Base-by-base conservation (phyloP, 92 coral and sea anemone genomes). In the Phenganax marumi region DNA sequence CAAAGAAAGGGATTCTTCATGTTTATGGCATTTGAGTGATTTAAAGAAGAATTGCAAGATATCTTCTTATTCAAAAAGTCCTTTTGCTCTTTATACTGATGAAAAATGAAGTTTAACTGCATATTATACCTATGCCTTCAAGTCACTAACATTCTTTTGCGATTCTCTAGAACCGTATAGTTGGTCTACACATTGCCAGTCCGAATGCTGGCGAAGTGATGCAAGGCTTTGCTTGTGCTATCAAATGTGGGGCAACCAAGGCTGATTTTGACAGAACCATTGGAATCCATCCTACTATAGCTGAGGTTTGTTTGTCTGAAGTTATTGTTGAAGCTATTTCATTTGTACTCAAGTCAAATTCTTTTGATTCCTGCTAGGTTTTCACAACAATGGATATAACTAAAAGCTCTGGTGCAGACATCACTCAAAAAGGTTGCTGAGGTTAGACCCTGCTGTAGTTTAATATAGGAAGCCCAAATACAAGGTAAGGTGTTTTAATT, bases 121-220 rank as follows among this genome's bases (percentile, higher is more conserved):
- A n/a, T n/a, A n/a, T n/a, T n/a, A n/a, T n/a, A n/a, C 5, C 43
- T 33, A 5, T 33, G 43, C 43, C 43, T 5, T 33, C 5, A 5
- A 33, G 43, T 0, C 43, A 33, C 43, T 33, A 33, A 5, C 43
- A 33, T 33, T 5, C 43, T 33, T 33, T 33, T 33, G 43, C 3
- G 43, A 33, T 33, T 33, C 76, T 78, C 18, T 56, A 95, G 98
- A 94, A 95, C 51, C 92, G 98, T 16, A 90, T 95, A 0, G 91
- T 95, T 26, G 98, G 98, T 71, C 87, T 95, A 48, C 98, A 95
- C 56, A 85, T 92, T 23, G 86, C 86, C 48, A 93, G 97, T 39
- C 98, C 98, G 5, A 95, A 95, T 79, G 93, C 98, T 52, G 98
- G 98, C 17, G 98, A 95, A 65, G 92, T 92, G 5, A 95, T 97